Evolutionary conservation across 2,113 vertebrate species (phyloP).

Genomic region (Microtus richardsoni): DNA sequence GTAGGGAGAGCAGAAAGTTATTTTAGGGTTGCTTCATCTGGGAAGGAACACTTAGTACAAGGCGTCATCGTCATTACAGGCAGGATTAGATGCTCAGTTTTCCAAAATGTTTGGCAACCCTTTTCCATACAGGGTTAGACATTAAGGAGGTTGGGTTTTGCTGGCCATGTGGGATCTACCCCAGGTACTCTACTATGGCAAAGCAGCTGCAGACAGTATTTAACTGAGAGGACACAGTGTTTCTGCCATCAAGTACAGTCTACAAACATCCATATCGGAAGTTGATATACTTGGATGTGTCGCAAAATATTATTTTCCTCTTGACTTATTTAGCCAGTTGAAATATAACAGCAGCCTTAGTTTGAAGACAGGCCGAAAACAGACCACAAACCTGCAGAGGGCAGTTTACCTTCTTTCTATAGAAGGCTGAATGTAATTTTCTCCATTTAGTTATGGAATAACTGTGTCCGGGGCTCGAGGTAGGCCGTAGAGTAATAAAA

Average conservation of each 20-base stretch:
- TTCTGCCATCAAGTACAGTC: neutral
- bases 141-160: neutral
- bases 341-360: neutral
- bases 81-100: neutral
- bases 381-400: neutral
- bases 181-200: neutral
- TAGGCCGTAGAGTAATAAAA: neutral
- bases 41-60: slow-evolving; percentile 36
- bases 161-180: neutral
- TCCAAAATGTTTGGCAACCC: neutral
- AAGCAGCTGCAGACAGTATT: neutral
- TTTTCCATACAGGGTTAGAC: neutral
- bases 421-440: neutral
- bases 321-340: neutral
- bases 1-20: neutral
- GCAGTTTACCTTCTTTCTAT: neutral
- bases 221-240: neutral
- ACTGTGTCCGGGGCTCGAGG: neutral
- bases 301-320: neutral
- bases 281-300: slow-evolving; percentile 12
- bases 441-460: neutral
- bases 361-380: neutral
- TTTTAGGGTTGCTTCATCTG: slow-evolving; percentile 35
- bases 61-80: neutral
- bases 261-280: neutral